These are phyloP conservation scores for Petromus typicus DNA, from an alignment of 2,113 vertebrate species.

Conservation along the genomic window DNA sequence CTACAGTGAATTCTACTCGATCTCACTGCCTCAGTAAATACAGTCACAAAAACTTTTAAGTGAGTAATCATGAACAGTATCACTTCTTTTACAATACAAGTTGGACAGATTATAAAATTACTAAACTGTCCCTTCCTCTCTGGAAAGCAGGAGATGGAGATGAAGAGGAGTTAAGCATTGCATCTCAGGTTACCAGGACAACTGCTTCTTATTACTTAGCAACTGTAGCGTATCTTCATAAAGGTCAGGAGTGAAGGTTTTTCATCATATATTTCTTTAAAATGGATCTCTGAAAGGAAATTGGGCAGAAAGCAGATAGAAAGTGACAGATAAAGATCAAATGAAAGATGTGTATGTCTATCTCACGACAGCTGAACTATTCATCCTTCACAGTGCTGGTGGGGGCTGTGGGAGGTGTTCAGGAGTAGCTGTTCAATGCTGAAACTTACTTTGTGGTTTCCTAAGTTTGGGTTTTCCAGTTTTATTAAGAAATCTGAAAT, in stretches of 20 bases:
- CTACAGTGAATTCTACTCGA: conserved; percentile 7
- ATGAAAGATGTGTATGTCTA: conserved; percentile 50
- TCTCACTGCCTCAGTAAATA: conserved; percentile 29
- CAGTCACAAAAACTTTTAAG: not conserved
- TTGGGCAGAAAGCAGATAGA: conserved; percentile 42
- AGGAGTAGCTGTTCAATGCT: not conserved
- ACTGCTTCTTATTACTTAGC: conserved; percentile 73
- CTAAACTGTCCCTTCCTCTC: not conserved
- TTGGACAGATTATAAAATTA: conserved; percentile 24
- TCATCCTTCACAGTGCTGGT: conserved; percentile 42
- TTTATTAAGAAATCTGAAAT: conserved; percentile 47
- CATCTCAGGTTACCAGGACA: conserved; percentile 73
- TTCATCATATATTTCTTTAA: conserved; percentile 62
- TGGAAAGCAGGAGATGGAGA: conserved; percentile 39
- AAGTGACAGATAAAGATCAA: conserved; percentile 62
- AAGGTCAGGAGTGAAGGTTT: conserved; percentile 68
- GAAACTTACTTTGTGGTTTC: conserved; percentile 51
- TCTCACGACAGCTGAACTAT: conserved; percentile 49
- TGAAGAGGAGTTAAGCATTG: conserved; percentile 45
- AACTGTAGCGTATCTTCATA: conserved; percentile 45
- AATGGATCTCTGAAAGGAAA: conserved; percentile 70
- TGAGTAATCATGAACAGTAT: not conserved
- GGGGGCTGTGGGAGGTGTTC: not conserved
- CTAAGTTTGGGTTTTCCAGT: conserved; percentile 24
- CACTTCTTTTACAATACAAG: conserved; percentile 3